These are phyloP conservation scores for Cistogaster globosa DNA, from an alignment of 2,888 invertebrate genomes.

Conservation along the genomic window DNA sequence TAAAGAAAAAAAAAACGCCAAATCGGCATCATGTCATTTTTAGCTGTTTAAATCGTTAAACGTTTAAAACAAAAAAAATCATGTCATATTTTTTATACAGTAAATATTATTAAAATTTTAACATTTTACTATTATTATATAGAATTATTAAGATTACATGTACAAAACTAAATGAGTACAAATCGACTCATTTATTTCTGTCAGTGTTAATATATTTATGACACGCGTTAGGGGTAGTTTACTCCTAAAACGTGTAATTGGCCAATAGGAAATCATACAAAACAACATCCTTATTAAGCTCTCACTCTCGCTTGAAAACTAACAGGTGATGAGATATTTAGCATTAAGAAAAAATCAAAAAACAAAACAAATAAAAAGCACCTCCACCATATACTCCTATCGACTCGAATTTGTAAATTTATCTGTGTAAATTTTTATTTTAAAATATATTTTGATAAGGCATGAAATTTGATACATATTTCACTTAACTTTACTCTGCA, in stretches of 20 bases:
- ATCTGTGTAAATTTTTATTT: constrained; percentile 38
- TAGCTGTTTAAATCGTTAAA: no score
- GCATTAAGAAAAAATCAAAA: constrained; percentile 13
- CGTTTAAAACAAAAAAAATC: no score
- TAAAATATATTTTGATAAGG: constrained; percentile 48
- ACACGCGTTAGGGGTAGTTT: constrained; percentile 65
- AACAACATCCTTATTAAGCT: constrained; percentile 38
- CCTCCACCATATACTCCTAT: constrained; percentile 5
- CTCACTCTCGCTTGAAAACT: constrained; percentile 41
- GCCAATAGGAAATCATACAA: constrained; percentile 54
- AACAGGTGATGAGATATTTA: constrained; percentile 34
- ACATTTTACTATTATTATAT: no score
- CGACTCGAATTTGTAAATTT: not conserved
- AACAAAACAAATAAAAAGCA: no score
- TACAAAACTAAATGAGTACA: not conserved
- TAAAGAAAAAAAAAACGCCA: no score
- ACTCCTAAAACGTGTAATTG: constrained; percentile 50
- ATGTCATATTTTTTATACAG: no score
- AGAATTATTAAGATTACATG: no score
- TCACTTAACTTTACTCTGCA: constrained; percentile 31
- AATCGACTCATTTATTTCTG: constrained; percentile 14
- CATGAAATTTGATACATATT: constrained; percentile 62
- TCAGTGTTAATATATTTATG: constrained; percentile 46
- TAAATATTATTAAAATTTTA: no score
- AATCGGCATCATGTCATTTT: no score